A percentile compares a stretch with the other conserved stretches of the same genome.
Evolutionary conservation across 2,113 vertebrate species (phyloP).

Genomic region (Cepphus grylle): DNA sequence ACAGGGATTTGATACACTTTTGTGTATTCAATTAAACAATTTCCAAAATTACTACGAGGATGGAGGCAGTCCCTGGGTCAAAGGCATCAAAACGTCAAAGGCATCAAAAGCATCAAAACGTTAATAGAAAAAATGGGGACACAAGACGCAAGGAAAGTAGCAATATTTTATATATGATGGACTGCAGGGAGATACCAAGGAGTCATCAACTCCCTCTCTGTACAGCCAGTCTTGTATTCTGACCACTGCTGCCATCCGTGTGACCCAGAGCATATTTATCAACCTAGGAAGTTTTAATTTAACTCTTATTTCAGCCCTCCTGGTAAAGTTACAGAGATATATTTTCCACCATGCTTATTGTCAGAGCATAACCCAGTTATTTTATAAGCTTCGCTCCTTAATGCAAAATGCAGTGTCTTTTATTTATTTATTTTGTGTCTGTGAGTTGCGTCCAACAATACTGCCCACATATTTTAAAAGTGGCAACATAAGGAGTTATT

Average conservation of each 20-base stretch:
- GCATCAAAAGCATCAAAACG: background rate
- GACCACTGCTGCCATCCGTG: background rate
- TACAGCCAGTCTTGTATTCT: background rate
- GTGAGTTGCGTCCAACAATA: slow-evolving; percentile 39
- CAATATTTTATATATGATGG: background rate
- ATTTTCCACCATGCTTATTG: background rate
- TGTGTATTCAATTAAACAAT: background rate
- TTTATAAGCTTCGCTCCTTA: background rate
- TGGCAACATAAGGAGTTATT: slow-evolving; percentile 60
- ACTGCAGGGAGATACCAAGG: background rate
- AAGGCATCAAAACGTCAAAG: background rate
- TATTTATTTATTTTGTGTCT: slow-evolving; percentile 14
- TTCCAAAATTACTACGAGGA: background rate
- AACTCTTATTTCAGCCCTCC: background rate
- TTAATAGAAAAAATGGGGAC: background rate
- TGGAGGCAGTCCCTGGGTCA: background rate
- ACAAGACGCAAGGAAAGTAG: background rate
- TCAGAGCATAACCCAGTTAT: background rate
- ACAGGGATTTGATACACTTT: background rate
- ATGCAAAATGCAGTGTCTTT: background rate
- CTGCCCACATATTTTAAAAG: slow-evolving; percentile 60
- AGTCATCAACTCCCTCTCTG: background rate
- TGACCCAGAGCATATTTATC: background rate
- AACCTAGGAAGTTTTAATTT: background rate
- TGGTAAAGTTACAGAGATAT: background rate